Percentiles rank a stretch among this genome's conserved stretches.
These are phyloP conservation scores for Ennomos quercinarius DNA, from an alignment of 2,888 invertebrate genomes.

Conservation along the genomic window DNA sequence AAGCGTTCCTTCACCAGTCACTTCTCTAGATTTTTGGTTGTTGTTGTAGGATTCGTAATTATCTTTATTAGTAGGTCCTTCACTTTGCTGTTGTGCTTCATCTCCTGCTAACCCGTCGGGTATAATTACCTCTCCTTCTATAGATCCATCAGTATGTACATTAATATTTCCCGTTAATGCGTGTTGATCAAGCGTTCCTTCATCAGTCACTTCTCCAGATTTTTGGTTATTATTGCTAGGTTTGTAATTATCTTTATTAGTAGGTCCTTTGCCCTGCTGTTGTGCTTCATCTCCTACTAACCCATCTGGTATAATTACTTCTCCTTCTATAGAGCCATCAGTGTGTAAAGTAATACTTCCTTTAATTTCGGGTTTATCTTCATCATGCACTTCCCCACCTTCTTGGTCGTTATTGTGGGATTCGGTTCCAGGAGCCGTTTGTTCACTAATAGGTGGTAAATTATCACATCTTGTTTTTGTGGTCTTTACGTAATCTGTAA, in stretches of 20 bases:
- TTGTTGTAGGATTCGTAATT: background rate
- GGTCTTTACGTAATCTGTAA: conserved; percentile 7
- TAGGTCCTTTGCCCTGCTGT: background rate
- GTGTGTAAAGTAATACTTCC: background rate
- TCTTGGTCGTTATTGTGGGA: too few relatives aligned
- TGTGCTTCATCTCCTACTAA: background rate
- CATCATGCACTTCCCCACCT: background rate
- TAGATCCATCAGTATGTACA: background rate
- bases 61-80: background rate
- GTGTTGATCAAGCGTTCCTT: background rate
- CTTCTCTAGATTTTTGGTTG: background rate
- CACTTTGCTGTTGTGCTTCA: background rate
- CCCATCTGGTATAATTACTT: background rate
- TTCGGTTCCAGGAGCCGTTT: background rate
- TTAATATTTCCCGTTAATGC: background rate
- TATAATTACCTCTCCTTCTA: conserved; percentile 1
- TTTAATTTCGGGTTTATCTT: conserved; percentile 5
- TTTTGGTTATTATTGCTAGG: background rate
- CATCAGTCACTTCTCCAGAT: background rate
- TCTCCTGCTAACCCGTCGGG: background rate
- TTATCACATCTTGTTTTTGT: conserved; percentile 1
- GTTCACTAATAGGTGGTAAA: conserved; percentile 44
- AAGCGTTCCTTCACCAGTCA: background rate
- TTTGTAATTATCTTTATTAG: too few relatives aligned
- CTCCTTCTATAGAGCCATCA: background rate